A percentile compares a stretch with the other conserved stretches of the same genome.
These are phyloP conservation scores for Leucophenga montana DNA, from an alignment of 2,888 invertebrate species.

Conservation along the genomic window DNA sequence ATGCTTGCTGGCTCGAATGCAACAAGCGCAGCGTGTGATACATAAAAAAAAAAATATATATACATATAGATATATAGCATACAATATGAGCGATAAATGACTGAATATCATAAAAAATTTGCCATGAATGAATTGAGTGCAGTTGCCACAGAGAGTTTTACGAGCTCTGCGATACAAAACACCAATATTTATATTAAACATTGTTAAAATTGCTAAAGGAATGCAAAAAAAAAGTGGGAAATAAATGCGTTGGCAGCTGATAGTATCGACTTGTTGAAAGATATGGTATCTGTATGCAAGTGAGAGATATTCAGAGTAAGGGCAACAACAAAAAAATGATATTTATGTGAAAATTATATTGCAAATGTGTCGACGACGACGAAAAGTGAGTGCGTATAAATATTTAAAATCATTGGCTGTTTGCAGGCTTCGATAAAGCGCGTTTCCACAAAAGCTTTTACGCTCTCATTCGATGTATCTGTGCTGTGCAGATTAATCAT, in stretches of 20 bases:
- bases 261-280: constrained; percentile 24
- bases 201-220: no score
- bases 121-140: no score
- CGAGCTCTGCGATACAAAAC: no score
- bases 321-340: neutral
- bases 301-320: neutral
- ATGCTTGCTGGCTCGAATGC: no score
- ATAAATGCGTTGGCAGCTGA: neutral
- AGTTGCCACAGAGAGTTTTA: no score
- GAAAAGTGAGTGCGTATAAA: constrained; percentile 40
- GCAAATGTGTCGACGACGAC: constrained; percentile 11
- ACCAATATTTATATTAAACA: no score
- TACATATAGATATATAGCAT: no score
- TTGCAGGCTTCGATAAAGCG: neutral
- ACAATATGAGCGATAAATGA: no score
- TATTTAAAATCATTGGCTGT: constrained; percentile 53
- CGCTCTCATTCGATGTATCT: constrained; percentile 42
- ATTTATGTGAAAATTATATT: constrained; percentile 17
- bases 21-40: no score
- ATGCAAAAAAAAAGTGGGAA: no score
- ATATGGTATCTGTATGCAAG: neutral
- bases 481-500: constrained; percentile 57
- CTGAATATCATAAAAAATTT: no score
- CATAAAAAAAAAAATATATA: no score
- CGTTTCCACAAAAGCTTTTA: neutral